Evolutionary conservation across 2,797 vertebrate species (phyloP), one percentile per base, ranked within the genome.

Genomic region (Spheniscus humboldti): DNA sequence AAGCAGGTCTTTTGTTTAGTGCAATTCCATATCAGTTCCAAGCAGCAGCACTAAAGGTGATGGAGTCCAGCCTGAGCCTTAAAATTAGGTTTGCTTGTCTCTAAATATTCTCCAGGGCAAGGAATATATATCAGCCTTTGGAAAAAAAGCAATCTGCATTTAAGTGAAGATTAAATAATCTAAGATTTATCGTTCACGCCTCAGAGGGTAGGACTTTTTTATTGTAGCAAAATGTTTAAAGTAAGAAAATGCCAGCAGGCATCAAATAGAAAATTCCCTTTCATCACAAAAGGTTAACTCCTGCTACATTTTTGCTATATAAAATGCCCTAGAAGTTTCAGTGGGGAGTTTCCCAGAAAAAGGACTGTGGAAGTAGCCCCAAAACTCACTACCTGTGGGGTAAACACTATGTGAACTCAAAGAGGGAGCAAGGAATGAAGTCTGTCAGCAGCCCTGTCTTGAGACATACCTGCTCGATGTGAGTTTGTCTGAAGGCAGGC

Each of bases 381-480:
- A 57, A 18, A 81, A 90, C 25, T 88, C 63, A 71, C 25, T 77
- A 12, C 10, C 33, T 2, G 1, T 33, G 33, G 39, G 31, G 17
- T 52, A 30, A 69, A 59, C 25, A 19, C 6, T 43, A 20, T 60
- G 41, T 88, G 74, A 92, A 18, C 77, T 91, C 8, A 17, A 41
- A 93, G 53, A 85, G 23, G 31, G 68, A 89, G 64, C 88, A 93
- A 92, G 52, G 68, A 89, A 93, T 77, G 64, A 94, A 90, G 76
- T 31, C 43, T 22, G 12, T 60, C 88, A 91, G 86, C 31, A 59
- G 48, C 30, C 33, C 13, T 77, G 28, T 82, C 75, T 89, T 57
- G 77, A 79, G 57, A 63, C 23, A 35, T 48, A 89, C 4, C 56
- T 59, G 56, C 52, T 63, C 2, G 7, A 56, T 64, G 41, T 35